Evolutionary conservation across 2,113 vertebrate species (phyloP).

Genomic region (Oryzias javanicus): DNA sequence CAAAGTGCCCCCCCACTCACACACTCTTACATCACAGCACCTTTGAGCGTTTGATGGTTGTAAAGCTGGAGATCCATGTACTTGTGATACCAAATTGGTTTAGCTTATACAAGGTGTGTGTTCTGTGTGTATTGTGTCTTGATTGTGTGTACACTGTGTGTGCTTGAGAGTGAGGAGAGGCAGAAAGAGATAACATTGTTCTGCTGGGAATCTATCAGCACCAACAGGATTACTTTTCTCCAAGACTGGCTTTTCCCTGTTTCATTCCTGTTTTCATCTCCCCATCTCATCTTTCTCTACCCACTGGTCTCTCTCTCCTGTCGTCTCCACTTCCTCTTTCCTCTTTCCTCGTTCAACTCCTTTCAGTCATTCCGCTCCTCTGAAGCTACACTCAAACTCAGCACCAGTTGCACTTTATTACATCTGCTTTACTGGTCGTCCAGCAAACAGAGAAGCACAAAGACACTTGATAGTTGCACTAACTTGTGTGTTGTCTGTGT

Average conservation of each 20-base stretch:
- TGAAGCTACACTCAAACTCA: constrained; percentile 25
- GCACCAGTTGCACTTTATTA: constrained; percentile 66
- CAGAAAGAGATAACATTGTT: constrained; percentile 72
- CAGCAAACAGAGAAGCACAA: constrained; percentile 27
- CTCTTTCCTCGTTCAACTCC: constrained; percentile 1
- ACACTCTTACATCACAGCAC: constrained; percentile 10
- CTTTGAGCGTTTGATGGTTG: constrained; percentile 45
- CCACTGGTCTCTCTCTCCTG: no score
- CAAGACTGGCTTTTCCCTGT: constrained; percentile 50
- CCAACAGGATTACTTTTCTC: constrained; percentile 67
- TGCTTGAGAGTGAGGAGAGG: constrained; percentile 32
- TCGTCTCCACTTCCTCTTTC: neutral
- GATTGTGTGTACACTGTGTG: constrained; percentile 16
- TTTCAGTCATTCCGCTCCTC: constrained; percentile 37
- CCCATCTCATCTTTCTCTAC: neutral
- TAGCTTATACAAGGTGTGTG: constrained; percentile 53
- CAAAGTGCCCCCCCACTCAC: neutral
- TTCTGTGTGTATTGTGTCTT: constrained; percentile 6
- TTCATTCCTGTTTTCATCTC: constrained; percentile 60
- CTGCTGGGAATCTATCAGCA: constrained; percentile 70
- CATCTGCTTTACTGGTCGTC: constrained; percentile 59
- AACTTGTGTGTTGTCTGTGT: constrained; percentile 1
- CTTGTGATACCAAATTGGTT: constrained; percentile 64
- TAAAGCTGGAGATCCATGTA: constrained; percentile 60
- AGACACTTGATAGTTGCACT: constrained; percentile 37